These are phyloP conservation scores for Tyrannus savana DNA, from an alignment of 2,113 vertebrate species.

Conservation along the genomic window DNA sequence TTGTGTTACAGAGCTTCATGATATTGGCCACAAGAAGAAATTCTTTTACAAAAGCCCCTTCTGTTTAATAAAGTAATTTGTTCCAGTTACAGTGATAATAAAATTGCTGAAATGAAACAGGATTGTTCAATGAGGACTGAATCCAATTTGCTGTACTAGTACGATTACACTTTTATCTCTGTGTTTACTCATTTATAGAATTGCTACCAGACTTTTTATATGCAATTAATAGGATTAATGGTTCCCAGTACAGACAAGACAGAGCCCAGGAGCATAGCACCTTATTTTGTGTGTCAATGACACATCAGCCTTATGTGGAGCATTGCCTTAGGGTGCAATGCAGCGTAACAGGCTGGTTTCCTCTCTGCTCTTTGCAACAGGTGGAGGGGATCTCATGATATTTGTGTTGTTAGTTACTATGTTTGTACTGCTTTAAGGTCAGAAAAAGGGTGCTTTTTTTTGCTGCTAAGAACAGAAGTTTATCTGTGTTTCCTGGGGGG, in stretches of 20 bases:
- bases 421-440: background rate
- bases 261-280: slow-evolving; percentile 29
- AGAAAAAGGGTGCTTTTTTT: background rate
- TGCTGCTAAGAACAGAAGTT: background rate
- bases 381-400: background rate
- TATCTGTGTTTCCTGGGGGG: background rate
- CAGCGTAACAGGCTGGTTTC: background rate
- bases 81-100: slow-evolving; percentile 84
- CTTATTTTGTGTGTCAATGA: background rate
- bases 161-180: slow-evolving; percentile 77
- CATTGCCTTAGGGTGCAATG: background rate
- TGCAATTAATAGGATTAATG: slow-evolving; percentile 81
- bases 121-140: slow-evolving; percentile 77
- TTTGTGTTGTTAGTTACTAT: background rate
- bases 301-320: background rate
- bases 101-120: slow-evolving; percentile 84
- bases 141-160: slow-evolving; percentile 81
- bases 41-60: slow-evolving; percentile 75
- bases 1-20: slow-evolving; percentile 73
- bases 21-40: slow-evolving; percentile 74
- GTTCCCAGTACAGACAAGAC: slow-evolving; percentile 47
- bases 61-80: slow-evolving; percentile 85
- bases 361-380: background rate
- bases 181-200: slow-evolving; percentile 86
- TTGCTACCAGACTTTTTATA: slow-evolving; percentile 77